Base-by-base conservation (phyloP, 1,140 invertebrate genomes). In the Heliconius hewitsoni region DNA sequence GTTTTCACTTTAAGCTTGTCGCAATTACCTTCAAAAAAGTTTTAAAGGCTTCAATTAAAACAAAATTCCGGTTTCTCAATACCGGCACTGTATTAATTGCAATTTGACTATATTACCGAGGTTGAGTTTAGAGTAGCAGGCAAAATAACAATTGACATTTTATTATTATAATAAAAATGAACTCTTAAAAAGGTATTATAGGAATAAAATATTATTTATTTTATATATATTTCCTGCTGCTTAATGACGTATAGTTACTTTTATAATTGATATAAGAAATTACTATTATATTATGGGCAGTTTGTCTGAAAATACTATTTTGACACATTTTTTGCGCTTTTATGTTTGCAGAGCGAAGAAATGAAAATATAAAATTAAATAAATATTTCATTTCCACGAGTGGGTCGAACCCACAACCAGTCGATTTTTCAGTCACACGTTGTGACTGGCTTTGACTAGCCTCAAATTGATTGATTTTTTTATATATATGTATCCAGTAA, bases 1-100 rank as follows among this genome's bases (percentile, higher is more conserved):
- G 85, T 88, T 91, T 93, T 93, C 90, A 90, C 89, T 91, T 87
- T 84, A 91, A 86, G 85, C 82, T 83, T 79, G 88, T 82, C 76
- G 83, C 83, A 86, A 86, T 90, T 91, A 86, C 90, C 86, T 89
- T 91, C 85, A 89, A 84, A 90, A 87, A 83, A 84, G 77, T 84
- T 84, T 87, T 82, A 84, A 46, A 87, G 90, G 89, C 90, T 91
- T 91, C 84, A 89, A 91, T 91, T 90, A 90, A 91, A 85, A 85
- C 84, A 83, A 78, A 83, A 90, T 93, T 87, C 90, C 88, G 91
- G 89, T 93, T 92, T 87, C 74, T 80, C 76, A 77, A 81, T 81
- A 81, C 78, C 80, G 80, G 73, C 57, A 42, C 52, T 79, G 72
- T 77, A 77, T 81, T 81, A 77, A 81, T 81, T 81, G 75, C 77